Conservation (phyloP, 2,113 vertebrate genomes). For the Azemiops feae region DNA sequence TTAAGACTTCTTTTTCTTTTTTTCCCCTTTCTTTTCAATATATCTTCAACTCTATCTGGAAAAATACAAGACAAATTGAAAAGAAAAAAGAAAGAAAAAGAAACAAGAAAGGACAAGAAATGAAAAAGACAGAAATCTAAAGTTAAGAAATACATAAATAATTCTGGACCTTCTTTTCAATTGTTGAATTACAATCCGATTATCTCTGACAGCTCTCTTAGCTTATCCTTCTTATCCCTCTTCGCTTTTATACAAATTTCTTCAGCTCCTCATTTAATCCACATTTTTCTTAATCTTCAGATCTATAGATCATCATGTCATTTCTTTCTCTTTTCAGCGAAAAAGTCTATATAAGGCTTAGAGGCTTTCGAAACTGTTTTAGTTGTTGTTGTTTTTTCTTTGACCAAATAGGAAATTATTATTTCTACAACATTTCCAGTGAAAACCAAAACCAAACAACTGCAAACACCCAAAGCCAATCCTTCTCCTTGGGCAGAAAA, state of each 20-base stretch:
- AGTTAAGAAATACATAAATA: neutral
- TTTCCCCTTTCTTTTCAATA: too few relatives aligned
- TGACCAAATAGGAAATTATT: neutral
- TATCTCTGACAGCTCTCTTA: neutral
- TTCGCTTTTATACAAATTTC: neutral
- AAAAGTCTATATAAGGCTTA: neutral
- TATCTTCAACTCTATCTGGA: too few relatives aligned
- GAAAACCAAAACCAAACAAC: neutral
- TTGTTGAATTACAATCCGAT: neutral
- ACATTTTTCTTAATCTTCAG: neutral
- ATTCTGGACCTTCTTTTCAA: neutral
- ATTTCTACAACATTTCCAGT: neutral
- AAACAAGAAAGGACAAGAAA: neutral
- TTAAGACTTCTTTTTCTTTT: too few relatives aligned
- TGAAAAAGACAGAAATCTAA: neutral
- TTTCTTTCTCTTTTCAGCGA: neutral
- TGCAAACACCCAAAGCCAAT: neutral
- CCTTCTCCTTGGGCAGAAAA: neutral
- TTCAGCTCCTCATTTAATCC: neutral
- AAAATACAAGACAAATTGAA: neutral
- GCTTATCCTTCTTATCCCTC: neutral
- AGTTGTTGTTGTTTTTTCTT: neutral
- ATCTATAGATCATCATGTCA: neutral
- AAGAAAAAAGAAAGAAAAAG: neutral
- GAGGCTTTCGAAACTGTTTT: neutral